phyloP scores from a whole-genome alignment of 2,113 vertebrate species.

The Albula goreensis region DNA sequence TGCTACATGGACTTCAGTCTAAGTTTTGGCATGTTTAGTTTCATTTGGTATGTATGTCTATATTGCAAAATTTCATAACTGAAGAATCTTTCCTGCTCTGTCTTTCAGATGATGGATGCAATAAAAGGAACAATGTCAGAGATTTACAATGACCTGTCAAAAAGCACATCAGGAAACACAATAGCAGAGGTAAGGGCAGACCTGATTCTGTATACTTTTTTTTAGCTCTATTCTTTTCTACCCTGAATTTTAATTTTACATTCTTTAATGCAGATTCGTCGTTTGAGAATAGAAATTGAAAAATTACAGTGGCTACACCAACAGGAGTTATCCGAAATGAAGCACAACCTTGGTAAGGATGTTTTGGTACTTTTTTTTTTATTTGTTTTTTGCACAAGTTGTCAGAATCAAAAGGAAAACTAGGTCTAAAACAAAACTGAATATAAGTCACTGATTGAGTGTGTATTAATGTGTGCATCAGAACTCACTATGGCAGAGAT shows the following conservation, averaged over 20 bases:
- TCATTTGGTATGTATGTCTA: neutral
- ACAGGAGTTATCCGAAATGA: slow-evolving; percentile 95
- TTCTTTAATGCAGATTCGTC: slow-evolving; percentile 77
- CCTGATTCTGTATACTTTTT: neutral
- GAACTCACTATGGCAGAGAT: slow-evolving; percentile 98
- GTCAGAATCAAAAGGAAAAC: neutral
- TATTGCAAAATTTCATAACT: neutral
- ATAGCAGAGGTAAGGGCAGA: slow-evolving; percentile 83
- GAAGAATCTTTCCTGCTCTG: neutral
- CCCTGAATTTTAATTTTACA: neutral
- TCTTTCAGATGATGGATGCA: slow-evolving; percentile 92
- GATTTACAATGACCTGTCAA: slow-evolving; percentile 96
- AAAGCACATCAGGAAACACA: slow-evolving; percentile 93
- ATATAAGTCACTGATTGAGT: neutral
- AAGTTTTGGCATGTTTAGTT: neutral
- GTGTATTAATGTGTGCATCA: slow-evolving; percentile 43
- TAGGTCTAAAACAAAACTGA: neutral
- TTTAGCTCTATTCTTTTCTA: neutral
- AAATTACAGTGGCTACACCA: slow-evolving; percentile 97
- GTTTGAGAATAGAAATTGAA: slow-evolving; percentile 95
- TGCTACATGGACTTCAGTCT: neutral
- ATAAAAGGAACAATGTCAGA: slow-evolving; percentile 99
- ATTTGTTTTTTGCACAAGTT: neutral
- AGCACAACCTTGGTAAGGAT: slow-evolving; percentile 88
- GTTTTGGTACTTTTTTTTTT: neutral